phyloP scores from a whole-genome alignment of 2,113 vertebrate species.

The Azemiops feae region DNA sequence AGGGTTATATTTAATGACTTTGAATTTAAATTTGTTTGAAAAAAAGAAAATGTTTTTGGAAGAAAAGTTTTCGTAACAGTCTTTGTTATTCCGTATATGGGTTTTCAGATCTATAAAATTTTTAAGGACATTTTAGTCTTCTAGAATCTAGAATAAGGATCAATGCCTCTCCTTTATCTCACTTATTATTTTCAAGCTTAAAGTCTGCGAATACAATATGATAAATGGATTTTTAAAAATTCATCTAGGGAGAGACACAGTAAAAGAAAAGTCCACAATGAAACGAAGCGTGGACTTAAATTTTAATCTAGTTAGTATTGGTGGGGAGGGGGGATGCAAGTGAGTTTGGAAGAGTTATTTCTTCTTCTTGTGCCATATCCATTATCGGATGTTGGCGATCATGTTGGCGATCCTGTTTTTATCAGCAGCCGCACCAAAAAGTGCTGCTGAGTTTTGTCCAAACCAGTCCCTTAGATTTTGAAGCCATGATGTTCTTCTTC shows the following conservation, averaged over 20 bases:
- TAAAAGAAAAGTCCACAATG: not conserved
- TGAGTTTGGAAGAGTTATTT: not conserved
- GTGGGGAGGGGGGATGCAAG: not conserved
- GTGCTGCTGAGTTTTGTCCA: no score
- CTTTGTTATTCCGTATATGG: not conserved
- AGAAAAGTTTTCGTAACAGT: not conserved
- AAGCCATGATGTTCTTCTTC: no score
- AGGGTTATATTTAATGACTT: not conserved
- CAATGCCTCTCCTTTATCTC: not conserved
- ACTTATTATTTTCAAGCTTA: not conserved
- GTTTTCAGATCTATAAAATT: not conserved
- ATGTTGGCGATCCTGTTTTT: no score
- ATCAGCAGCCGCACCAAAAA: no score
- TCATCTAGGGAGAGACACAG: not conserved
- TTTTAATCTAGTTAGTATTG: not conserved
- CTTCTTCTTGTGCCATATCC: no score
- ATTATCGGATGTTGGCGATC: no score
- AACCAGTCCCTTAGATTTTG: no score
- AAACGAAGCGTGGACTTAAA: not conserved
- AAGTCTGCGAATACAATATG: not conserved
- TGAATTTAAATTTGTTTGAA: not conserved
- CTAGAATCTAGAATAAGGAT: not conserved
- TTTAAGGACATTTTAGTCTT: not conserved
- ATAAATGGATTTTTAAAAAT: not conserved
- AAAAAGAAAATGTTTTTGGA: not conserved